phyloP scores from a whole-genome alignment of 2,888 invertebrate genomes.

The Pandemis heparana region DNA sequence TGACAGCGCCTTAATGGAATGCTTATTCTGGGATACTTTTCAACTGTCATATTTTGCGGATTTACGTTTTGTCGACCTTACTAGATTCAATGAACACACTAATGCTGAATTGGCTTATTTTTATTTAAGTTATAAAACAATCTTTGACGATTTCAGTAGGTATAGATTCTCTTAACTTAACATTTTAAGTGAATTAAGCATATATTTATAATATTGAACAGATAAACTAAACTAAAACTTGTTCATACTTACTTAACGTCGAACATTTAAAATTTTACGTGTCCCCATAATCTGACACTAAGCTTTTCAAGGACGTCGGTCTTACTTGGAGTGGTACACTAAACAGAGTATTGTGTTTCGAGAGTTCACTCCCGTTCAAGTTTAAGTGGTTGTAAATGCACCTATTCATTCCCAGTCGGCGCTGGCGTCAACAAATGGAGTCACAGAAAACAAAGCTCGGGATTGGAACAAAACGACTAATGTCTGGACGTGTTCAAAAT shows the following conservation, averaged over 20 bases:
- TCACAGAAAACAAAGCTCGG: slow-evolving; percentile 45
- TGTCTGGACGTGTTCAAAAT: slow-evolving; percentile 65
- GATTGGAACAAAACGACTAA: slow-evolving; percentile 53
- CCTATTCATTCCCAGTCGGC: slow-evolving; percentile 37
- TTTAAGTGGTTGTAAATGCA: slow-evolving; percentile 42
- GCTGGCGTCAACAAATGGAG: slow-evolving; percentile 46
- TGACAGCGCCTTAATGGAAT: too few species aligned
- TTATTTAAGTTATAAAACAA: too few species aligned
- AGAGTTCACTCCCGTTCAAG: slow-evolving; percentile 40
- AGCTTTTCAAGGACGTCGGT: slow-evolving; percentile 19
- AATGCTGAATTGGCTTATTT: too few species aligned
- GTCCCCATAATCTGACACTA: neutral
- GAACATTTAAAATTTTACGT: slow-evolving; percentile 9
- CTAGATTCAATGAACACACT: too few species aligned
- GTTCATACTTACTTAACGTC: neutral
- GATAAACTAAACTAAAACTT: too few species aligned
- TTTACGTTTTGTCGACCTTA: slow-evolving; percentile 21
- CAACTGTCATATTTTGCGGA: slow-evolving; percentile 18
- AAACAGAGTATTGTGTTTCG: slow-evolving; percentile 32
- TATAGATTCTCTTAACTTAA: too few species aligned
- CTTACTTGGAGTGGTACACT: slow-evolving; percentile 28
- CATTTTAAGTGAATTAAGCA: too few species aligned
- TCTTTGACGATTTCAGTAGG: too few species aligned
- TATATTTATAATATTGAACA: too few species aligned
- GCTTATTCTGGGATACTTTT: slow-evolving; percentile 34